Conservation (phyloP, 1,140 invertebrate species). For the Lordiphosa mommai region DNA sequence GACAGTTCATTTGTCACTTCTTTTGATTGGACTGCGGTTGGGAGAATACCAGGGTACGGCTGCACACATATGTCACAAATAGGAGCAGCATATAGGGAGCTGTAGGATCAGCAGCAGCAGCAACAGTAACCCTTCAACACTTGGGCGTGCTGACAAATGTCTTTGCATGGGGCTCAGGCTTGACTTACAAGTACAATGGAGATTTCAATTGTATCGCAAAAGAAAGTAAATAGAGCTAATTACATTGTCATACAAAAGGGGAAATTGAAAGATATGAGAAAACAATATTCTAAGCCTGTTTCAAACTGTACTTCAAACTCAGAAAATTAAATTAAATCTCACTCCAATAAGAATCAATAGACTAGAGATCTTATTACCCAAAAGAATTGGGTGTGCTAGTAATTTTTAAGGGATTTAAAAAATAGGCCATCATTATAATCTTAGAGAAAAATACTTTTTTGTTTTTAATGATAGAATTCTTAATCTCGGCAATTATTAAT, state of each 20-base stretch:
- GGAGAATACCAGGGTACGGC: neutral
- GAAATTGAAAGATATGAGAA: neutral
- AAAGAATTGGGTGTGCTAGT: no score
- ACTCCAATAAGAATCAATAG: no score
- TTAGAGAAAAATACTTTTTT: no score
- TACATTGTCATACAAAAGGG: neutral
- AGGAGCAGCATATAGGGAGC: slow-evolving; percentile 2
- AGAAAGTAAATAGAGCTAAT: neutral
- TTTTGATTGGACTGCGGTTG: slow-evolving; percentile 54
- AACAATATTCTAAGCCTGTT: no score
- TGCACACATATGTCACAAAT: slow-evolving; percentile 26
- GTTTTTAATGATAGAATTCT: no score
- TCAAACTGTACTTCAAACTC: no score
- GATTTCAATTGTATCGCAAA: slow-evolving; percentile 39
- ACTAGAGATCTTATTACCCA: no score
- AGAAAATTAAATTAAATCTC: no score
- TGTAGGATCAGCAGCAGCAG: slow-evolving; percentile 7
- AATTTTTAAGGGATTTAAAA: no score
- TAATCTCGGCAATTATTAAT: no score
- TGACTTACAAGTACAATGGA: slow-evolving; percentile 16
- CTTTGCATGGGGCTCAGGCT: slow-evolving; percentile 4
- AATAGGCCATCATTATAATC: no score
- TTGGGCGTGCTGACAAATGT: slow-evolving; percentile 16
- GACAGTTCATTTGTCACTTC: slow-evolving; percentile 73
- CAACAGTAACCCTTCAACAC: slow-evolving; percentile 32